phyloP scores from a whole-genome alignment of 2,113 vertebrate species.

The Marmota flaviventris region DNA sequence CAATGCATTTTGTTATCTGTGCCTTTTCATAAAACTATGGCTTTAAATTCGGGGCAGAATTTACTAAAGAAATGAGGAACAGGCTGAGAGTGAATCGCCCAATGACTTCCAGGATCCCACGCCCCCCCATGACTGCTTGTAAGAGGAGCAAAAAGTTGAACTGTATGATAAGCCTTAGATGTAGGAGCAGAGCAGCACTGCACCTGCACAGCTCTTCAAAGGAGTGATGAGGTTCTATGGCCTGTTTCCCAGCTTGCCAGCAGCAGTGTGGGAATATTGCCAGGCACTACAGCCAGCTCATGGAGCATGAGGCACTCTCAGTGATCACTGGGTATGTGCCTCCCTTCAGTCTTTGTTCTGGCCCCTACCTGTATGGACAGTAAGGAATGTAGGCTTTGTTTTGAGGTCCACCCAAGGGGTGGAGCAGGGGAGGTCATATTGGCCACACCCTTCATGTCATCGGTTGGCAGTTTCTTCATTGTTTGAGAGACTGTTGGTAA shows the following conservation, averaged over 20 bases:
- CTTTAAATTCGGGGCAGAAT: background rate
- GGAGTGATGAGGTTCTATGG: rapidly evolving
- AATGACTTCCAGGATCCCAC: background rate
- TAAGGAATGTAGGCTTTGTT: background rate
- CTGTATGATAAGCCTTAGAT: no score
- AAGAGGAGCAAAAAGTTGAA: background rate
- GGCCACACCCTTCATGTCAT: background rate
- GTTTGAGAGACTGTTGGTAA: background rate
- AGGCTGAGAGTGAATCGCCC: background rate
- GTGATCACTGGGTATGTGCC: background rate
- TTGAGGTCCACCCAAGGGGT: background rate
- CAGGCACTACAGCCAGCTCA: rapidly evolving
- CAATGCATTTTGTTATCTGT: background rate
- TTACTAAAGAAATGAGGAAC: background rate
- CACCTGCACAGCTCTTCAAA: background rate
- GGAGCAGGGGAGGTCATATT: rapidly evolving
- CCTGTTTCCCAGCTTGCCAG: rapidly evolving
- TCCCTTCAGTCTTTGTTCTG: background rate
- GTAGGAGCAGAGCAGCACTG: background rate
- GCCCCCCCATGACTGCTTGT: rapidly evolving
- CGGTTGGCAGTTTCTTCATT: background rate
- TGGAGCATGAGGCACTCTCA: background rate
- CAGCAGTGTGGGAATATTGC: rapidly evolving
- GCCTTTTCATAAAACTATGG: background rate
- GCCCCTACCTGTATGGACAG: background rate